These are phyloP conservation scores for Scaptomyza parva DNA, from an alignment of 2,888 invertebrate species.

Conservation along the genomic window DNA sequence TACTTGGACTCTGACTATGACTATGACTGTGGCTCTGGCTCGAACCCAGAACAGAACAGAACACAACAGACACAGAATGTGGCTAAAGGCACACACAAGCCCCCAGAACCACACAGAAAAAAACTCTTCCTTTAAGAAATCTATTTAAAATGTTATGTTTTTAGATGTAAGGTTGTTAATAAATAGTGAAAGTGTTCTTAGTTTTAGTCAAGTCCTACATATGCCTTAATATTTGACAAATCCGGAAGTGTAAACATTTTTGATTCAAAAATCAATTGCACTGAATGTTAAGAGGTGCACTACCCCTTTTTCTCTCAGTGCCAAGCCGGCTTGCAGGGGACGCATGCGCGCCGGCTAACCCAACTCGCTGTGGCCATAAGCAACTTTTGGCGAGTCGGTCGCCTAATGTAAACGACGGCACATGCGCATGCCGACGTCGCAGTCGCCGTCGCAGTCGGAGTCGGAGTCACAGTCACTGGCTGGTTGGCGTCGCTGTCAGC, in stretches of 20 bases:
- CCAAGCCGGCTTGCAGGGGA: slow-evolving; percentile 58
- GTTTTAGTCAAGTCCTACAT: no score
- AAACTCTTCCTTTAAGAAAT: no score
- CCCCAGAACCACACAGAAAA: slow-evolving; percentile 16
- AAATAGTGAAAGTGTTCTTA: no score
- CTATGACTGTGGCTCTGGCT: slow-evolving; percentile 2
- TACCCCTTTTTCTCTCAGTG: slow-evolving; percentile 4
- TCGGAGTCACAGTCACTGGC: slow-evolving; percentile 31
- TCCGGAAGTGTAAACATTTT: no score
- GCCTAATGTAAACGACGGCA: slow-evolving; percentile 70
- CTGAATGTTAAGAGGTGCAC: no score
- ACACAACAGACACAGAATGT: slow-evolving; percentile 1
- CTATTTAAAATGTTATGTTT: no score
- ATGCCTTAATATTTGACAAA: no score
- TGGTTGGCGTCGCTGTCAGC: slow-evolving; percentile 24
- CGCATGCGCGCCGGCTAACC: slow-evolving; percentile 64
- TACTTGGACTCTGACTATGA: slow-evolving; percentile 4
- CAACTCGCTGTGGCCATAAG: slow-evolving; percentile 21
- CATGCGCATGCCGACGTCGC: slow-evolving; percentile 76
- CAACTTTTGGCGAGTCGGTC: slow-evolving; percentile 35
- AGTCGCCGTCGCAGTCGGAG: slow-evolving; percentile 26
- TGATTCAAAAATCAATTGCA: no score
- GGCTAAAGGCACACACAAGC: slow-evolving; percentile 16
- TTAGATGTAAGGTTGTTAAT: no score
- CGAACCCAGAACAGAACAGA: slow-evolving; percentile 34